Percentiles rank a stretch among this genome's conserved stretches.
Conservation (phyloP, 2,113 vertebrate genomes). For the Clupea harengus region DNA sequence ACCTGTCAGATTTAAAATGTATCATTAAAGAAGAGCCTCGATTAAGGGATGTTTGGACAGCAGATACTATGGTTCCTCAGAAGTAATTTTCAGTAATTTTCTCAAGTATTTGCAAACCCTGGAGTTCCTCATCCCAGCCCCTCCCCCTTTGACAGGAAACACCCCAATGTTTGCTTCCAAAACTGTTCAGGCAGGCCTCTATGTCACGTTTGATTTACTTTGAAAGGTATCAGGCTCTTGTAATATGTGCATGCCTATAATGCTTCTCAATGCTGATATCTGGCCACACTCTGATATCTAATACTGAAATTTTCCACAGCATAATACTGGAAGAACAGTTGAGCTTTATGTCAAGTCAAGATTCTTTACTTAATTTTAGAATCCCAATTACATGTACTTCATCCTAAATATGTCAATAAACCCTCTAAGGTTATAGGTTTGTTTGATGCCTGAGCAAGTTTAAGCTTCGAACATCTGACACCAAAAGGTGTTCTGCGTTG, state of each 20-base stretch:
- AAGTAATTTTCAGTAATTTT: neutral
- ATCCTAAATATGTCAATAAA: neutral
- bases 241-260: neutral
- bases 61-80: neutral
- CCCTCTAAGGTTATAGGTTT: neutral
- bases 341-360: neutral
- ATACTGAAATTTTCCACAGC: neutral
- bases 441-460: neutral
- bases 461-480: neutral
- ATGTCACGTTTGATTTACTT: neutral
- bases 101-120: neutral
- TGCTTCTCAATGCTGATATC: neutral
- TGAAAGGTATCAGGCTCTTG: neutral
- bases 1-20: neutral
- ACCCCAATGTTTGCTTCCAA: no score
- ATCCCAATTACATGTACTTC: neutral
- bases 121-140: neutral
- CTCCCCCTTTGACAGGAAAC: neutral
- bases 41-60: neutral
- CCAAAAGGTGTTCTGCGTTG: constrained; percentile 47
- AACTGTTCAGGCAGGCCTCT: neutral
- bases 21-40: neutral
- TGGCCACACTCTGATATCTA: neutral
- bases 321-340: neutral
- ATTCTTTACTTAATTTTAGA: neutral